Evolutionary conservation across 2,113 vertebrate genomes (phyloP), one percentile per base, ranked within the genome.

Genomic region (Oryzias melastigma): DNA sequence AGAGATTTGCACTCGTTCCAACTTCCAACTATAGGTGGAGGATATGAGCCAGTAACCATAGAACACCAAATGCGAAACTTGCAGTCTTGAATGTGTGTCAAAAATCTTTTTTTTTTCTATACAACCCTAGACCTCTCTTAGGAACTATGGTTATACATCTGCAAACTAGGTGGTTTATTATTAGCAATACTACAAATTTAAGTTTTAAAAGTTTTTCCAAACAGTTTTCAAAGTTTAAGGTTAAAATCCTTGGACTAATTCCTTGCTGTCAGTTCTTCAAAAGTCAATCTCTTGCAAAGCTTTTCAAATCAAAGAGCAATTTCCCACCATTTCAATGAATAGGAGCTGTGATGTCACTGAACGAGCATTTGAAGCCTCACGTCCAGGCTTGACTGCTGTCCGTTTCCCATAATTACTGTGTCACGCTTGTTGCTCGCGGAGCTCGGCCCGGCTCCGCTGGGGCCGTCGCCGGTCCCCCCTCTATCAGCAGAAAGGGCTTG

Each of bases 341-440:
- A 73, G 19, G 54, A 74, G 47, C 51, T 20, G 52, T 43, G 64
- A 55, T 47, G 54, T 74, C 70, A 52, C 47, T 7, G 16, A 16
- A 41, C 13, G 56, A 27, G 25, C 25, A 5, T 42, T 22, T 22
- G 20, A 61, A 68, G 72, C 64, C 50, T 47, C 52, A 59, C 25
- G 57, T 24, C 42, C 56, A 2, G 27, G 46, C 68, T 29, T 7
- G 69, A 71, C 73, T 66, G 62, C 60, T n/a, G 73, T 53, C 73
- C 68, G 2, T 65, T 58, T 45, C 52, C 70, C 54, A 43, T 77
- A 73, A 85, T 87, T 70, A 72, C 68, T 15, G 17, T 17, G 67
- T 54, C 56, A 46, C 59, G 78, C 67, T 71, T 24, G 76, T 57
- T 68, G 78, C 57, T 55, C 69, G 4, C 63, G 46, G 62, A 71